Conservation (phyloP, 2,113 vertebrate species). For the Candoia aspera region DNA sequence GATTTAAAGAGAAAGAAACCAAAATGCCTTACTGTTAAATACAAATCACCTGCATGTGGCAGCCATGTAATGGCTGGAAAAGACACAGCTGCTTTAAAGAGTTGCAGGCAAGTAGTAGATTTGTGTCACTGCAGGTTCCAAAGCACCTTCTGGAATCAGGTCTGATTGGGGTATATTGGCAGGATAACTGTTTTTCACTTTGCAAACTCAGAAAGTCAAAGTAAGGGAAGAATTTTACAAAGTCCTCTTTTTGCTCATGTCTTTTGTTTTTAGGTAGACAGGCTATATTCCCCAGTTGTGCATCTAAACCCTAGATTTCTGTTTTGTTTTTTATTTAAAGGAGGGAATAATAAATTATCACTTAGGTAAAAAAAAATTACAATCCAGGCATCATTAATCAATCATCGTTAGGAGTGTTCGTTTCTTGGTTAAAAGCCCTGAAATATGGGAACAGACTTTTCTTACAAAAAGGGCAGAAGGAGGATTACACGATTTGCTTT, state of each 20-base stretch:
- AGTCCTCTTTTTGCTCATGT: background rate
- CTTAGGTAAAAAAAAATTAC: background rate
- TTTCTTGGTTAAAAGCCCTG: background rate
- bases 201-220: background rate
- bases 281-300: background rate
- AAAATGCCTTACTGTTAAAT: slow-evolving; percentile 8
- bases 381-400: background rate
- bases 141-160: background rate
- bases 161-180: background rate
- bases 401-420: background rate
- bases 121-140: background rate
- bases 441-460: background rate
- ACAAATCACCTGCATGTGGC: background rate
- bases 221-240: background rate
- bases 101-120: background rate
- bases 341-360: background rate
- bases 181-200: background rate
- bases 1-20: background rate
- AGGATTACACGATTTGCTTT: background rate
- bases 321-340: background rate
- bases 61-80: background rate
- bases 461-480: background rate
- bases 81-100: background rate
- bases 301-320: background rate
- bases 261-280: background rate